Base-by-base conservation (phyloP, 2,888 invertebrate species). In the Cynaeus angustus region DNA sequence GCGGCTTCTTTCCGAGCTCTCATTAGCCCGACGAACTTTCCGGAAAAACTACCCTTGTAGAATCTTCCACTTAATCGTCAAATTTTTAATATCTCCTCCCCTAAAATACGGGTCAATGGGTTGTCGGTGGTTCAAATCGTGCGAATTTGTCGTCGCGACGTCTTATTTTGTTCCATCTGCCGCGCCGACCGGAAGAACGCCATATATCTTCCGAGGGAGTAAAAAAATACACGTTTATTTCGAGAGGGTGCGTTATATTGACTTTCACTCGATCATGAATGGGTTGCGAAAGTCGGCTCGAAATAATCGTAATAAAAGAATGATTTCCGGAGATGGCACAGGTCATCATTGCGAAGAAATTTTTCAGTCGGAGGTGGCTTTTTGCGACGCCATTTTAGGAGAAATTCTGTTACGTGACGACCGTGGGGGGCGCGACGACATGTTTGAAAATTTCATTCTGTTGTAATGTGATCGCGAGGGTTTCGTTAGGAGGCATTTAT, bases 1-100 rank as follows among this genome's bases (percentile, higher is more conserved):
- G 12, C 14, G 38, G 13, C 37, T 55, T 58, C 45, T 58, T 30
- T 28, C 10, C 58, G 43, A 43, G 46, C 45, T 59, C 58, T 58
- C 56, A 41, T 56, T 21, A 21, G 2, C 4, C 21, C 21, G n/a
- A n/a, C n/a, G n/a, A 21, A 21, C 4, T 21, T 4, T 21, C 21
- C n/a, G n/a, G n/a, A 21, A 21, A 21, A 21, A 21, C 21, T 21
- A 21, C 21, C 21, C 21, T 21, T 21, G 4, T 4, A n/a, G 21
- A 21, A 1, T 21, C 33, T 33, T 33, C 33, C 2, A 1, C 33
- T 52, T 28, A 33, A 33, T n/a, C 2, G 1, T n/a, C 3, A 7
- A 33, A 33, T 33, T 33, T 33, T 33, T 33, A 33, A 33, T 33
- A 33, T 33, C 33, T 1, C 33, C 28, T 41, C 9, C 41, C 12